Evolutionary conservation across 2,888 invertebrate species (phyloP).

Genomic region (Athalia rosae): DNA sequence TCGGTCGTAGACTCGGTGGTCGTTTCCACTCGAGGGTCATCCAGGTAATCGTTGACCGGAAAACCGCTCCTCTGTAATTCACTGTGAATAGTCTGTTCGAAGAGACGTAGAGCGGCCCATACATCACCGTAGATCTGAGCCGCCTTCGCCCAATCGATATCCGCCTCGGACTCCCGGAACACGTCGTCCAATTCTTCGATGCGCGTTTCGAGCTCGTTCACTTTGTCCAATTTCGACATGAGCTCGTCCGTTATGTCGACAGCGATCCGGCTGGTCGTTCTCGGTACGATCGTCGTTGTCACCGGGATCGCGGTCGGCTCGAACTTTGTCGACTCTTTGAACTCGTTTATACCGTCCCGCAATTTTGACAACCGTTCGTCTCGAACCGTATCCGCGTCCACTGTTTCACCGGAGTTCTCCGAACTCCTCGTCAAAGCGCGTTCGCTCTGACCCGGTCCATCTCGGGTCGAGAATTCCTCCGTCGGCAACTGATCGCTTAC

Average conservation of each 20-base stretch:
- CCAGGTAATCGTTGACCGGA: too few species aligned
- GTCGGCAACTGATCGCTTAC: background rate
- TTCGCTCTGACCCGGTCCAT: background rate
- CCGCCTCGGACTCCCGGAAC: too few species aligned
- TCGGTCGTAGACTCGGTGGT: background rate
- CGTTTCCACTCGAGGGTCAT: too few species aligned
- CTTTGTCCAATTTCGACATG: too few species aligned
- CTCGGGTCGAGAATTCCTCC: background rate
- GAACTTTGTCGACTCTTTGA: background rate
- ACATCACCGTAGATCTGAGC: too few species aligned
- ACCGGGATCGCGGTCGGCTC: background rate
- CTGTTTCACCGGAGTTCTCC: background rate
- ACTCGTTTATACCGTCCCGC: background rate
- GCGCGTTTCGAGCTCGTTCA: too few species aligned
- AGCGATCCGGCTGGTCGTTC: background rate
- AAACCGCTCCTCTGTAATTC: too few species aligned
- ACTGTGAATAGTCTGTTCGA: too few species aligned
- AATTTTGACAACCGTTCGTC: background rate
- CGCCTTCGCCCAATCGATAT: too few species aligned
- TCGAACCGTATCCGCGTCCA: background rate
- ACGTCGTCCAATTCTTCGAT: too few species aligned
- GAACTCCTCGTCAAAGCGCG: background rate
- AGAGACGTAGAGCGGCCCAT: too few species aligned
- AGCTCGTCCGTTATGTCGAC: background rate
- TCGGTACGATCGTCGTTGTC: background rate